A percentile compares a stretch with the other conserved stretches of the same genome.
These are phyloP conservation scores for Poeciliopsis prolifica DNA, from an alignment of 2,113 vertebrate species.

Conservation along the genomic window DNA sequence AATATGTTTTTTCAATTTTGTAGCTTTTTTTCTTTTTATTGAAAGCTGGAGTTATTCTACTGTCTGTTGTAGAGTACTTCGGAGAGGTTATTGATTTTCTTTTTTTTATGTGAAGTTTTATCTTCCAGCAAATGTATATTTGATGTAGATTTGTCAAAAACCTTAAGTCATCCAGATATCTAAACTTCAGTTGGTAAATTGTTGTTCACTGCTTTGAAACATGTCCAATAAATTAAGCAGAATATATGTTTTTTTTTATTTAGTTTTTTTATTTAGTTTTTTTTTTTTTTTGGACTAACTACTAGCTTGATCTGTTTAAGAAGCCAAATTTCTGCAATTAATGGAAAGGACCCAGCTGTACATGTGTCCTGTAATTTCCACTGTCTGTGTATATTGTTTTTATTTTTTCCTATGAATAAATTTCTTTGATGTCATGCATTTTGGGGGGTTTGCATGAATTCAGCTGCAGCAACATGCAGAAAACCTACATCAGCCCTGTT, in stretches of 20 bases:
- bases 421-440: slow-evolving; percentile 1
- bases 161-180: too few species aligned
- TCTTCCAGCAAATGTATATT: too few species aligned
- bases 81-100: background rate
- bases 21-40: background rate
- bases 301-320: background rate
- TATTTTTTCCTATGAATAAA: background rate
- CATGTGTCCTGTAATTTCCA: background rate
- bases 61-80: background rate
- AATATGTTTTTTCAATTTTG: background rate
- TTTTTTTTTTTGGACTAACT: background rate
- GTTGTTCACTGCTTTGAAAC: background rate
- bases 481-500: slow-evolving; percentile 2
- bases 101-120: background rate
- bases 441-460: slow-evolving; percentile 24
- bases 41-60: background rate
- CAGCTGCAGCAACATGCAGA: background rate
- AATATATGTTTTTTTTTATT: background rate
- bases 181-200: too few species aligned
- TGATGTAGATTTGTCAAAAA: background rate
- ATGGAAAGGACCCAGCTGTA: background rate
- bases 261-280: too few species aligned
- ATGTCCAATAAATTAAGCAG: background rate
- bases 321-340: background rate
- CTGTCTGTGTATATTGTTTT: background rate